These are phyloP conservation scores for Panulirus ornatus DNA, from an alignment of 1,140 invertebrate genomes.

Conservation along the genomic window DNA sequence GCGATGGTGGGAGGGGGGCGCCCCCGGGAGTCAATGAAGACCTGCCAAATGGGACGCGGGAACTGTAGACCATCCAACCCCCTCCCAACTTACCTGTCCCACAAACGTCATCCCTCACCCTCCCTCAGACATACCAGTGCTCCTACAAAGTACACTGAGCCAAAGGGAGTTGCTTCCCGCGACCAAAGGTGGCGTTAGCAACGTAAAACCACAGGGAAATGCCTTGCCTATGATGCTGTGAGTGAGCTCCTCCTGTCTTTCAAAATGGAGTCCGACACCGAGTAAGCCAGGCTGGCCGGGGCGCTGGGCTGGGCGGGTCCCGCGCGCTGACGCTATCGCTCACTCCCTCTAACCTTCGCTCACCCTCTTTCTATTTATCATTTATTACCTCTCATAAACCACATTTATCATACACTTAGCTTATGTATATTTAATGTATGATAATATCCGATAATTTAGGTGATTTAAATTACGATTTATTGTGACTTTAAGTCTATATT, in stretches of 20 bases:
- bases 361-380: too few species aligned
- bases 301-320: too few species aligned
- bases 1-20: not conserved
- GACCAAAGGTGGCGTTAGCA: not conserved
- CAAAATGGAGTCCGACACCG: constrained; percentile 17
- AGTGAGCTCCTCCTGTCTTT: constrained; percentile 41
- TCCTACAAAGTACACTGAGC: not conserved
- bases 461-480: too few species aligned
- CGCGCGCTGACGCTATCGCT: constrained; percentile 11
- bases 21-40: too few species aligned
- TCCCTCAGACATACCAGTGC: not conserved
- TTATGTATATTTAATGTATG: too few species aligned
- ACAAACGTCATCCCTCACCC: not conserved
- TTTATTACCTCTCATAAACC: too few species aligned
- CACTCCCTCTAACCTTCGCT: not conserved
- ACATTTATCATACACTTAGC: too few species aligned
- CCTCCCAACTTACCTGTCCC: not conserved
- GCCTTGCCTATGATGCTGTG: not conserved
- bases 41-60: too few species aligned
- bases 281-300: not conserved
- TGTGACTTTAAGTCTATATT: too few species aligned
- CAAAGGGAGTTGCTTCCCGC: not conserved
- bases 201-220: not conserved
- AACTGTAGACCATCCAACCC: not conserved
- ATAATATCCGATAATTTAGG: too few species aligned